Conservation (phyloP, 2,797 vertebrate species). For the Crotalus adamanteus region DNA sequence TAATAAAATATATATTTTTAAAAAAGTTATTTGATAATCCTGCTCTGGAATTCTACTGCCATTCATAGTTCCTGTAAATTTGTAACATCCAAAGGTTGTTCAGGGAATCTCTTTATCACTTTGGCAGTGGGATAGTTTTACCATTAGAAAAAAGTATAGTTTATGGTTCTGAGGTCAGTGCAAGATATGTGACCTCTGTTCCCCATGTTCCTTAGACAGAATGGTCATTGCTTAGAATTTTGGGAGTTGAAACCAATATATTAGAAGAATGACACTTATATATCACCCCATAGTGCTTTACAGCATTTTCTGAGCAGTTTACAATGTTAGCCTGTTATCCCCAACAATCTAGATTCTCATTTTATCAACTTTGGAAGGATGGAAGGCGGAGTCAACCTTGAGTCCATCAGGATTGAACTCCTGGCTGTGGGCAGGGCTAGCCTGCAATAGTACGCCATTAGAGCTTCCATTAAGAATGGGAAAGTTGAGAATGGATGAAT, state of each 20-base stretch:
- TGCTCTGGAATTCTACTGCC: neutral
- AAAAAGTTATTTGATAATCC: neutral
- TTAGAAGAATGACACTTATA: neutral
- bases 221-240: neutral
- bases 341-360: too few species aligned
- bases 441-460: too few species aligned
- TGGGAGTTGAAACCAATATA: neutral
- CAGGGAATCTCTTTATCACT: neutral
- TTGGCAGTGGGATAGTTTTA: neutral
- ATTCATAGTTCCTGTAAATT: neutral
- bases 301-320: too few species aligned
- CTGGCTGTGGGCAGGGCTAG: neutral
- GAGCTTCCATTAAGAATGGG: too few species aligned
- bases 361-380: neutral
- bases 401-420: too few species aligned
- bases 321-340: too few species aligned
- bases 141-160: neutral
- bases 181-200: neutral
- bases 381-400: too few species aligned
- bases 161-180: neutral
- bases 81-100: neutral
- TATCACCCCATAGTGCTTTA: neutral
- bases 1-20: too few species aligned
- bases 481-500: too few species aligned
- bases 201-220: neutral